Evolutionary conservation across 2,113 vertebrate species (phyloP).

Genomic region (Astatoreochromis straeleni): DNA sequence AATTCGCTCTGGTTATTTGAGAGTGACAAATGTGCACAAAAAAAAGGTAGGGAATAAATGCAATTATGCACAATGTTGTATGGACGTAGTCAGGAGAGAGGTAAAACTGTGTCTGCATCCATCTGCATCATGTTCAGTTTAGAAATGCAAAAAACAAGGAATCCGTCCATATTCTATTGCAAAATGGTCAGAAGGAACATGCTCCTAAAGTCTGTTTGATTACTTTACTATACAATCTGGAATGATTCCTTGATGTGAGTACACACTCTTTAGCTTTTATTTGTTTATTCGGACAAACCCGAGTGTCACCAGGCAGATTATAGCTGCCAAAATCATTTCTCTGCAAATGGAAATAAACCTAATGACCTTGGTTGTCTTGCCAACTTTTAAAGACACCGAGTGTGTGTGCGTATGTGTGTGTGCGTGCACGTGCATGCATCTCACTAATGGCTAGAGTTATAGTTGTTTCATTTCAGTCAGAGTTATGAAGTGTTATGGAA

Average conservation of each 20-base stretch:
- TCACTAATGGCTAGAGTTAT: conserved; percentile 54
- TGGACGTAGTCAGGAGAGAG: neutral
- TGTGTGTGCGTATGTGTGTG: neutral
- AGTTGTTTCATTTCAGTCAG: conserved; percentile 67
- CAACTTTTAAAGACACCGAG: conserved; percentile 38
- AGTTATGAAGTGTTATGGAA: conserved; percentile 69
- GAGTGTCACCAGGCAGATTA: conserved; percentile 32
- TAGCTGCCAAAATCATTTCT: conserved; percentile 26
- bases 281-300: conserved; percentile 34
- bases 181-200: neutral
- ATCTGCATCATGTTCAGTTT: neutral
- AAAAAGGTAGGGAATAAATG: neutral
- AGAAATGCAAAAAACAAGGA: neutral
- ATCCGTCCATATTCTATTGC: neutral
- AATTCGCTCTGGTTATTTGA: neutral
- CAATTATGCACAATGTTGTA: neutral
- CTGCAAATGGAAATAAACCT: conserved; percentile 48
- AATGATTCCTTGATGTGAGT: neutral
- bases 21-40: neutral
- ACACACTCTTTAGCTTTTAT: neutral
- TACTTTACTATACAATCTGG: neutral
- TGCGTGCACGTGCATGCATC: neutral
- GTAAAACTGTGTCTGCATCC: neutral
- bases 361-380: conserved; percentile 53
- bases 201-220: neutral